Conservation (phyloP, 2,888 invertebrate species). For the Silvanus unidentatus region DNA sequence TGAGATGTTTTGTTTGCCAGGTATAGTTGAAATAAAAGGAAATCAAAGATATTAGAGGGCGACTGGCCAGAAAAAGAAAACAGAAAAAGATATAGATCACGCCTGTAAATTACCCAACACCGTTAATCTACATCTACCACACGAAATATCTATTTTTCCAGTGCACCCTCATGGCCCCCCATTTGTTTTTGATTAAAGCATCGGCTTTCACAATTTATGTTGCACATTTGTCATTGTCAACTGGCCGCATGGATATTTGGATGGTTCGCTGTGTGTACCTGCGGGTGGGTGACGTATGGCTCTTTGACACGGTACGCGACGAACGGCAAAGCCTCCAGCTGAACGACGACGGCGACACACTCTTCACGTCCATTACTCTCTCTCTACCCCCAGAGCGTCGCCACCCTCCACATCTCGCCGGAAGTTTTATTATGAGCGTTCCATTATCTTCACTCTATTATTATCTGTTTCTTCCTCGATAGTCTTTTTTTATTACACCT, state of each 20-base stretch:
- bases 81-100: constrained; percentile 8
- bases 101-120: constrained; percentile 15
- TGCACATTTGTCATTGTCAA: constrained; percentile 25
- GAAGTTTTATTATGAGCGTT: constrained; percentile 1
- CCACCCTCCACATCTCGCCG: too few species aligned
- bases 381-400: background rate
- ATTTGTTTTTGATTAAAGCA: constrained; percentile 26
- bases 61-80: background rate
- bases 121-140: constrained; percentile 16
- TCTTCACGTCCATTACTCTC: background rate
- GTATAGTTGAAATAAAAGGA: too few species aligned
- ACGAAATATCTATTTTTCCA: constrained; percentile 6
- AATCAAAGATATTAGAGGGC: too few species aligned
- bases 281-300: constrained; percentile 19
- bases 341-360: background rate
- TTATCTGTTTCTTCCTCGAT: constrained; percentile 2
- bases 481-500: background rate
- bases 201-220: constrained; percentile 27
- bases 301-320: constrained; percentile 21
- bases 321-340: constrained; percentile 1
- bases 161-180: constrained; percentile 8
- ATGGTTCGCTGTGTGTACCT: constrained; percentile 21
- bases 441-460: constrained; percentile 4
- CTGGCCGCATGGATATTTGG: constrained; percentile 17
- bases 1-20: too few species aligned